Evolutionary conservation across 2,113 vertebrate genomes (phyloP).

Genomic region (Dicentrarchus labrax): DNA sequence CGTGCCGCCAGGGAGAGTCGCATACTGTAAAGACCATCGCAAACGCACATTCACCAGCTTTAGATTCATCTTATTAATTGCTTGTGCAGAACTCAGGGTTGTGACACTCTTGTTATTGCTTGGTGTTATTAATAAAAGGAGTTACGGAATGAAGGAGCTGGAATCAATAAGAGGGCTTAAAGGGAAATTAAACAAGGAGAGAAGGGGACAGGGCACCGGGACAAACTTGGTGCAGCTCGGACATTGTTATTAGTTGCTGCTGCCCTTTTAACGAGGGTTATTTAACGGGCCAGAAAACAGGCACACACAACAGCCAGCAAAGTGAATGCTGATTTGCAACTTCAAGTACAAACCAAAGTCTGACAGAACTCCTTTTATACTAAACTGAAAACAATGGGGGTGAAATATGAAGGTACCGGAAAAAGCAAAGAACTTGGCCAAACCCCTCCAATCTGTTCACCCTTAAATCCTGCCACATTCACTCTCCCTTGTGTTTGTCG

Average conservation of each 20-base stretch:
- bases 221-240: slow-evolving; percentile 55
- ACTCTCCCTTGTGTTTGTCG: slow-evolving; percentile 30
- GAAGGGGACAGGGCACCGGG: slow-evolving; percentile 51
- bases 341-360: slow-evolving; percentile 46
- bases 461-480: slow-evolving; percentile 9
- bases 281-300: slow-evolving; percentile 69
- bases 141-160: slow-evolving; percentile 43
- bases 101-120: slow-evolving; percentile 82
- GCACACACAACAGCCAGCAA: slow-evolving; percentile 48
- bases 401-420: slow-evolving; percentile 50
- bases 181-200: slow-evolving; percentile 71
- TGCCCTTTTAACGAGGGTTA: slow-evolving; percentile 80
- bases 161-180: slow-evolving; percentile 78
- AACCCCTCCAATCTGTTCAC: neutral
- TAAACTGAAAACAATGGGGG: slow-evolving; percentile 38
- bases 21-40: slow-evolving; percentile 21
- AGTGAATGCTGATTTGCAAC: slow-evolving; percentile 55
- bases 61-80: slow-evolving; percentile 77
- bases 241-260: slow-evolving; percentile 77
- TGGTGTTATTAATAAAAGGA: slow-evolving; percentile 82
- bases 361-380: slow-evolving; percentile 51
- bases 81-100: slow-evolving; percentile 61
- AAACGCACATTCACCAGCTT: slow-evolving; percentile 55
- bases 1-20: neutral
- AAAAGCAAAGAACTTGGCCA: slow-evolving; percentile 31